Base-by-base conservation (phyloP, 2,888 invertebrate species). In the Chrysolina haemoptera region DNA sequence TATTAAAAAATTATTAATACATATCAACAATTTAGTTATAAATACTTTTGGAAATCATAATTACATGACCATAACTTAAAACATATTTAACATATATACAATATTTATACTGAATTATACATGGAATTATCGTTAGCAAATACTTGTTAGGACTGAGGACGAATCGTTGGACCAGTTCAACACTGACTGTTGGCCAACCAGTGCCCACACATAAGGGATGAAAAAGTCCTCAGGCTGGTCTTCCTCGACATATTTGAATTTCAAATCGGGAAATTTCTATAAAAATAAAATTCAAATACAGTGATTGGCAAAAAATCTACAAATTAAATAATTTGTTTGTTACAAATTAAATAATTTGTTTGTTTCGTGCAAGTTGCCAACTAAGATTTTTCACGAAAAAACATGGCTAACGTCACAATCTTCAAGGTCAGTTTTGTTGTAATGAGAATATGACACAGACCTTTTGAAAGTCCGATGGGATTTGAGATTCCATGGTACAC, bases 161-260 rank as follows among this genome's bases (percentile, higher is more conserved):
- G 59, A 35, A 27, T 59, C 59, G 14, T 59, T 59, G 8, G 59
- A 59, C 86, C 87, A 87, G 78, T 87, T 86, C 70, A 88, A 80
- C 77, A 86, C 83, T 18, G 88, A 88, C 75, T 88, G 86, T 66
- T 88, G 86, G 75, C 83, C 92, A 62, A 98, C 95, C 69, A 99
- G 90, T 3, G 95, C 95, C 99, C 99, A 99, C 27, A 99, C 96
- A 88, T 99, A 99, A 0, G 99, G 99, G 80, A 99, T 97, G 90
- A 99, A 99, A 90, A 99, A 99, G 85, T 99, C 98, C 87, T 99
- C 99, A 0, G 99, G 99, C 73, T 96, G 94, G 79, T 99, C 99
- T 88, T 99, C 99, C 89, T 99, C 99, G 0, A 99, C 99, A 86
- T 99, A 99, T 80, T 98, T 97, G 89, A 99, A 99, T 88, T 98